A percentile compares a stretch with the other conserved stretches of the same genome.
Evolutionary conservation across 2,888 invertebrate species (phyloP).

Genomic region (Spisula solida): DNA sequence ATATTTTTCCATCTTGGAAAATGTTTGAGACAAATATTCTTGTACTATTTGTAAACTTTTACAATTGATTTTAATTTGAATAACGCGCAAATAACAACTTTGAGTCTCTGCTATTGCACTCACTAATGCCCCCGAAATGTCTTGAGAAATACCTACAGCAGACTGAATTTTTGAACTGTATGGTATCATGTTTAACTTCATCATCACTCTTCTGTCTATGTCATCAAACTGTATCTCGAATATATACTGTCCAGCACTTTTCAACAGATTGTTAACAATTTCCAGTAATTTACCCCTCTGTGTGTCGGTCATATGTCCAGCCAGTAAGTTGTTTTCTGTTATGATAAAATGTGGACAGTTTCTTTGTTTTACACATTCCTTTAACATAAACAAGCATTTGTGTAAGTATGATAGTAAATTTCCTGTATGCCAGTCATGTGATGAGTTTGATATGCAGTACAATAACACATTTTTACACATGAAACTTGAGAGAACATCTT

Average conservation of each 20-base stretch:
- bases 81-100: background rate
- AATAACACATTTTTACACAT: slow-evolving; percentile 23
- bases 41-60: background rate
- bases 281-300: background rate
- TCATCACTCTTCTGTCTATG: background rate
- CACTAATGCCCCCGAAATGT: background rate
- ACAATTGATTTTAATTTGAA: background rate
- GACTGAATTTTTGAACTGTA: background rate
- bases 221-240: background rate
- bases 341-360: slow-evolving; percentile 28
- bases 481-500: slow-evolving; percentile 17
- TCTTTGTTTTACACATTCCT: background rate
- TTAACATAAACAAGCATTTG: background rate
- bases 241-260: background rate
- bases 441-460: background rate
- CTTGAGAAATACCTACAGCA: background rate
- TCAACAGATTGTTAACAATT: background rate
- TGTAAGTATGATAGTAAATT: background rate
- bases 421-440: background rate
- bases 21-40: background rate
- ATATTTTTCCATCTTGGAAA: background rate
- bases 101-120: background rate
- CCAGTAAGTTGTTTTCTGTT: slow-evolving; percentile 16
- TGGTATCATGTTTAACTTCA: background rate
- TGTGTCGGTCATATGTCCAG: background rate